Conservation (phyloP, 2,888 invertebrate species). For the Leucoptera coffeella region DNA sequence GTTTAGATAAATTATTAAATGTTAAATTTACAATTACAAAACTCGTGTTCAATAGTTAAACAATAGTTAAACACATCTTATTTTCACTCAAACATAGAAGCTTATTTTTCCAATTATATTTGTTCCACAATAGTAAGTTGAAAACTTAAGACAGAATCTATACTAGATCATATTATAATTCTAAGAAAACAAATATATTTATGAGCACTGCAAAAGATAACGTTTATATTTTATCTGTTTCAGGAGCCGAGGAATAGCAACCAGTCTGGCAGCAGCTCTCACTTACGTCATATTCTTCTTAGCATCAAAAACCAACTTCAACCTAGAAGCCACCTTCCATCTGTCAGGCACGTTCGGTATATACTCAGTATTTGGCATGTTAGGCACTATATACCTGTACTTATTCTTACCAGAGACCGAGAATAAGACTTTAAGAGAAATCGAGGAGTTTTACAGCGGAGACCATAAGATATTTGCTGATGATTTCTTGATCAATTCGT, state of each 20-base stretch:
- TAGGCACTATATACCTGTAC: constrained; percentile 44
- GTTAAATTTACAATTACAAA: too few relatives aligned
- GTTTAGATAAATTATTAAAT: too few relatives aligned
- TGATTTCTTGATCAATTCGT: constrained; percentile 31
- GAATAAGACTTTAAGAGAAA: constrained; percentile 39
- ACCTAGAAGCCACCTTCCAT: constrained; percentile 35
- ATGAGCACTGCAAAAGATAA: too few relatives aligned
- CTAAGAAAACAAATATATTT: too few relatives aligned
- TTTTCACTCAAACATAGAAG: too few relatives aligned
- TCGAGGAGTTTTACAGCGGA: constrained; percentile 40
- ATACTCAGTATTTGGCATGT: constrained; percentile 30
- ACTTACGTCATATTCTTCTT: constrained; percentile 42
- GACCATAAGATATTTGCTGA: constrained; percentile 30
- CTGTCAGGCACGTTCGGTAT: constrained; percentile 42
- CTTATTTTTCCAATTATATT: too few relatives aligned
- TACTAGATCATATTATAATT: too few relatives aligned
- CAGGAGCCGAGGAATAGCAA: constrained; percentile 49
- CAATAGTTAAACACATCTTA: too few relatives aligned
- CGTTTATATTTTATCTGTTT: too few relatives aligned
- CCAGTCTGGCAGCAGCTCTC: constrained; percentile 41
- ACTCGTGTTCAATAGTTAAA: too few relatives aligned
- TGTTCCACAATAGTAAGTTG: too few relatives aligned
- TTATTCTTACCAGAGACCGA: constrained; percentile 52
- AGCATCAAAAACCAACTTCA: constrained; percentile 47
- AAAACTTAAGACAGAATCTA: too few relatives aligned